Percentiles rank a stretch among this genome's conserved stretches.
These are phyloP conservation scores for Arrhamphus sclerolepis DNA, from an alignment of 2,797 vertebrate species.

Conservation along the genomic window DNA sequence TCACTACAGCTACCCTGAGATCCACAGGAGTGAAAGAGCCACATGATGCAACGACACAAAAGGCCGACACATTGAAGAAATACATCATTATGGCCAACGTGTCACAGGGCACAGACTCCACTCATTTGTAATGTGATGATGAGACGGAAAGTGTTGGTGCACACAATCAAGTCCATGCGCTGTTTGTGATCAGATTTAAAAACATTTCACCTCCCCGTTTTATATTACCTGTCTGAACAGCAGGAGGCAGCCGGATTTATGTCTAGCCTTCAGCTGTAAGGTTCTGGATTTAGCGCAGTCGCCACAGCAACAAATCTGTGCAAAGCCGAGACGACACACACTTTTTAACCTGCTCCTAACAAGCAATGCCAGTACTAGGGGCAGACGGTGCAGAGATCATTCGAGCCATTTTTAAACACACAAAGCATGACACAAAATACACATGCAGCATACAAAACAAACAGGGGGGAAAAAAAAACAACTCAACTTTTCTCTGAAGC, in stretches of 20 bases:
- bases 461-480: too few species aligned
- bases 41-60: slow-evolving; percentile 28
- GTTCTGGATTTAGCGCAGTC: slow-evolving; percentile 58
- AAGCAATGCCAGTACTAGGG: too few species aligned
- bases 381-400: too few species aligned
- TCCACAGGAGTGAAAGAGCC: slow-evolving; percentile 24
- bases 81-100: slow-evolving; percentile 10
- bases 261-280: slow-evolving; percentile 66
- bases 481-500: too few species aligned
- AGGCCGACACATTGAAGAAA: slow-evolving; percentile 3
- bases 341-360: too few species aligned
- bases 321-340: slow-evolving; percentile 3
- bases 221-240: slow-evolving; percentile 51
- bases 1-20: slow-evolving; percentile 34
- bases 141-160: slow-evolving; percentile 20
- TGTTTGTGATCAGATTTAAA: slow-evolving; percentile 59
- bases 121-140: slow-evolving; percentile 30
- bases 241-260: slow-evolving; percentile 68
- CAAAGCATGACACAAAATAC: too few species aligned
- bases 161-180: neutral
- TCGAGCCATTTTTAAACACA: too few species aligned
- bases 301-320: slow-evolving; percentile 22
- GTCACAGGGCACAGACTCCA: slow-evolving; percentile 3
- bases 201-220: slow-evolving; percentile 36
- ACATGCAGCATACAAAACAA: too few species aligned